Evolutionary conservation across 1,140 invertebrate genomes (phyloP).

Genomic region (Zaprionus tsacasi): DNA sequence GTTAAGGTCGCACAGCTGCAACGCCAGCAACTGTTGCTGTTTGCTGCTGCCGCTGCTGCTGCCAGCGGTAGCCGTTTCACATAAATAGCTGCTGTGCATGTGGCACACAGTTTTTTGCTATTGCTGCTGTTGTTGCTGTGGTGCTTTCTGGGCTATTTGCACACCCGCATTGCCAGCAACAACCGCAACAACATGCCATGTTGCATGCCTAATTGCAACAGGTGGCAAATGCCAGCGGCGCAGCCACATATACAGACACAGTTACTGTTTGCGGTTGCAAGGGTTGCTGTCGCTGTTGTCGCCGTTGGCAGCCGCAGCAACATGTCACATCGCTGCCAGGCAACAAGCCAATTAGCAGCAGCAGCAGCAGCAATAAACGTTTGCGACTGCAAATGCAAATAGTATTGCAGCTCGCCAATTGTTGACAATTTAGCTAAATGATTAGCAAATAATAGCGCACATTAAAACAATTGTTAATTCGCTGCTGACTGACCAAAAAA

Average conservation of each 20-base stretch:
- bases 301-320: conserved; percentile 22
- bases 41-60: no score
- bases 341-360: conserved; percentile 54
- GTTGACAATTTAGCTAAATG: conserved; percentile 49
- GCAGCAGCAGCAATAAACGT: conserved; percentile 52
- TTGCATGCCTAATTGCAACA: conserved; percentile 83
- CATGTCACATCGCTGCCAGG: conserved; percentile 50
- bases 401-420: conserved; percentile 7
- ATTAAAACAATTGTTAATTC: conserved; percentile 53
- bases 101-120: conserved; percentile 52
- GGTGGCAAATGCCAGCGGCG: conserved; percentile 67
- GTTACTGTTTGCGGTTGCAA: conserved; percentile 49
- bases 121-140: conserved; percentile 2
- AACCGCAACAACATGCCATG: conserved; percentile 78
- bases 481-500: conserved; percentile 58
- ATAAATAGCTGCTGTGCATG: conserved; percentile 72
- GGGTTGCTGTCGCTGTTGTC: conserved; percentile 35
- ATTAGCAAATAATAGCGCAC: conserved; percentile 52
- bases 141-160: conserved; percentile 40
- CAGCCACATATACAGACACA: conserved; percentile 18
- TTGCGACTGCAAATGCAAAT: conserved; percentile 55
- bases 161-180: conserved; percentile 48
- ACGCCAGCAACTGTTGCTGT: conserved; percentile 30
- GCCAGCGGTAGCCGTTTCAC: conserved; percentile 45
- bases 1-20: conserved; percentile 81